Conservation (phyloP, 2,888 invertebrate species). For the Hemithea aestivaria region DNA sequence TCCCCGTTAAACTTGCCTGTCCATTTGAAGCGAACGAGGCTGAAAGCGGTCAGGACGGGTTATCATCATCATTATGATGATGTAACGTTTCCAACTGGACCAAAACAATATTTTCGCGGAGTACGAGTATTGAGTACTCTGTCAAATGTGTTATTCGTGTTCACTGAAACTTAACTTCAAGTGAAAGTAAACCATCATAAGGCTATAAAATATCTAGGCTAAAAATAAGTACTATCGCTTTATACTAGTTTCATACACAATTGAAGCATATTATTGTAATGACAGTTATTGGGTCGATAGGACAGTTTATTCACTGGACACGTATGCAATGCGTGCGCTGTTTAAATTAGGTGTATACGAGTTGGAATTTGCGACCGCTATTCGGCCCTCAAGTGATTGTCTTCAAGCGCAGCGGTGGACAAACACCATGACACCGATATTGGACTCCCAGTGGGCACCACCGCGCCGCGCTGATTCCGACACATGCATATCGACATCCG, state of each 20-base stretch:
- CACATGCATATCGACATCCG: slow-evolving; percentile 49
- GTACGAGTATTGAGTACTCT: too few species aligned
- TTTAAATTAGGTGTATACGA: slow-evolving; percentile 62
- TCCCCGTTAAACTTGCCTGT: too few species aligned
- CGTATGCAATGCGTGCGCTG: slow-evolving; percentile 63
- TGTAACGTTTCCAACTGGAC: too few species aligned
- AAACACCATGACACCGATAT: slow-evolving; percentile 67
- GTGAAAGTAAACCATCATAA: too few species aligned
- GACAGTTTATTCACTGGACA: slow-evolving; percentile 65
- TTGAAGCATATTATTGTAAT: slow-evolving; percentile 52
- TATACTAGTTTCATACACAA: slow-evolving; percentile 37
- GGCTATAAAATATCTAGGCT: too few species aligned
- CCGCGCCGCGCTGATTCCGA: slow-evolving; percentile 33
- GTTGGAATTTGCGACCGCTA: slow-evolving; percentile 77
- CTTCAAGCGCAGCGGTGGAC: slow-evolving; percentile 36
- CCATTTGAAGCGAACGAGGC: too few species aligned
- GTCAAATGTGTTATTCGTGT: too few species aligned
- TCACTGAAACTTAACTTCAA: too few species aligned
- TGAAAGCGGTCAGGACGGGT: too few species aligned
- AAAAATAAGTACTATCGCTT: too few species aligned
- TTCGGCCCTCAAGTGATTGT: slow-evolving; percentile 57
- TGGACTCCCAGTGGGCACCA: slow-evolving; percentile 57
- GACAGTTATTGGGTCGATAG: slow-evolving; percentile 67
- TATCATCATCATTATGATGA: too few species aligned
- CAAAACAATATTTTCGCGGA: too few species aligned